These are phyloP conservation scores for Thomomys bottae DNA, from an alignment of 2,113 vertebrate genomes.

Conservation along the genomic window DNA sequence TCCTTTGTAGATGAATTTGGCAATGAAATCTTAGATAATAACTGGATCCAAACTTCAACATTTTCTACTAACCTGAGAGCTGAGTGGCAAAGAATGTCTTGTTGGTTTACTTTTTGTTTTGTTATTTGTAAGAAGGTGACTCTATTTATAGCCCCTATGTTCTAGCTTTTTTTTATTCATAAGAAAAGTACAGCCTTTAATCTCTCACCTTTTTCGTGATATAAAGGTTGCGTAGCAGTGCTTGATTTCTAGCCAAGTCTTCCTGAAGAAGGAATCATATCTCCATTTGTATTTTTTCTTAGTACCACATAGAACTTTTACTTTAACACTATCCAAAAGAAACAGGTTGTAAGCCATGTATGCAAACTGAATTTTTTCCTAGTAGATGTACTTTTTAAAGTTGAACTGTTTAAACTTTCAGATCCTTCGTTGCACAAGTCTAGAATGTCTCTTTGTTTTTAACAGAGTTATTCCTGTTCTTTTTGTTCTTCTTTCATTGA, in stretches of 20 bases:
- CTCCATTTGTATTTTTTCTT: neutral
- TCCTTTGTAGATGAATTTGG: neutral
- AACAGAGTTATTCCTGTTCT: neutral
- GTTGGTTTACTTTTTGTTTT: slow-evolving; percentile 34
- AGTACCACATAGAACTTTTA: neutral
- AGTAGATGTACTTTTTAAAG: neutral
- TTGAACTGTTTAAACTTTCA: neutral
- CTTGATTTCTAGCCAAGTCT: neutral
- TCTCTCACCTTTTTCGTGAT: neutral
- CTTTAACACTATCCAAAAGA: neutral
- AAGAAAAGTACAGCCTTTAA: too few species aligned
- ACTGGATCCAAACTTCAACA: neutral
- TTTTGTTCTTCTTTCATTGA: neutral
- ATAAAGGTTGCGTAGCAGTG: neutral
- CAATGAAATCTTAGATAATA: neutral
- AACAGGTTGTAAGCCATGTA: neutral
- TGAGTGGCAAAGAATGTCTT: neutral
- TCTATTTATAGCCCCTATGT: slow-evolving; percentile 24
- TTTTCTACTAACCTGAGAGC: neutral
- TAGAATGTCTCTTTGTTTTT: neutral
- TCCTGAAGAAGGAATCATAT: neutral
- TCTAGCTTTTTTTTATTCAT: too few species aligned
- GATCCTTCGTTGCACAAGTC: neutral
- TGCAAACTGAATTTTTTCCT: neutral
- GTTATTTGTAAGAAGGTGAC: slow-evolving; percentile 32